phyloP scores from a whole-genome alignment of 2,113 vertebrate genomes.

The Sapajus apella region DNA sequence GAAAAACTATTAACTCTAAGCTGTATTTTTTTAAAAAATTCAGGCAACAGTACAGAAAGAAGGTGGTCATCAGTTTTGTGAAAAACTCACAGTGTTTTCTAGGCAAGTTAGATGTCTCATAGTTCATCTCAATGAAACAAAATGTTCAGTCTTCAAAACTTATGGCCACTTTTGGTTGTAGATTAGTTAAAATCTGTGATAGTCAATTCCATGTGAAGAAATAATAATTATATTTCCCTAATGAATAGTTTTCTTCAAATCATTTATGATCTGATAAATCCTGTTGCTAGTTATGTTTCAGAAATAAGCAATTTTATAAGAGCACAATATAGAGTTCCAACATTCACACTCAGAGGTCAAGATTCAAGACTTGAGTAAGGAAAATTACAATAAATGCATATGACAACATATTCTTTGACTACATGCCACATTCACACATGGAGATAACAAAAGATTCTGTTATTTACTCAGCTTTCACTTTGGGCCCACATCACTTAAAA shows the following conservation, averaged over 20 bases:
- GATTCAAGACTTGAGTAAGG: background rate
- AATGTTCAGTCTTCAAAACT: slow-evolving; percentile 5
- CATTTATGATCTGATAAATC: slow-evolving; percentile 23
- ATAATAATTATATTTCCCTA: background rate
- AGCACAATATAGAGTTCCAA: background rate
- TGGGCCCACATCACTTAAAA: slow-evolving; percentile 8
- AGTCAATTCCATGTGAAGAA: background rate
- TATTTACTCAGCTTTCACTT: slow-evolving; percentile 36
- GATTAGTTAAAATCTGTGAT: background rate
- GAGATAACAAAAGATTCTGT: background rate
- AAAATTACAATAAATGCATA: background rate
- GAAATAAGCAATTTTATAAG: slow-evolving; percentile 5
- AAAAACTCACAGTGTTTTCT: background rate
- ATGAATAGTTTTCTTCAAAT: slow-evolving; percentile 1
- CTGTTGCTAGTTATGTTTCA: background rate
- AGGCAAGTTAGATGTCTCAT: background rate
- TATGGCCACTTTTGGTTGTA: background rate
- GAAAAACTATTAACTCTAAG: background rate
- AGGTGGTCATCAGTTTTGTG: background rate
- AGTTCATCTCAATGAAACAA: background rate
- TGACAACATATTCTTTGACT: slow-evolving; percentile 20
- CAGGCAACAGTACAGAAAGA: background rate
- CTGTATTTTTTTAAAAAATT: background rate
- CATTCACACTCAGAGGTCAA: slow-evolving; percentile 25
- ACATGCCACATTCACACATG: background rate